Percentiles rank a stretch among this genome's conserved stretches.
Evolutionary conservation across 2,888 invertebrate species (phyloP).

Genomic region (Ctenicera cuprea): DNA sequence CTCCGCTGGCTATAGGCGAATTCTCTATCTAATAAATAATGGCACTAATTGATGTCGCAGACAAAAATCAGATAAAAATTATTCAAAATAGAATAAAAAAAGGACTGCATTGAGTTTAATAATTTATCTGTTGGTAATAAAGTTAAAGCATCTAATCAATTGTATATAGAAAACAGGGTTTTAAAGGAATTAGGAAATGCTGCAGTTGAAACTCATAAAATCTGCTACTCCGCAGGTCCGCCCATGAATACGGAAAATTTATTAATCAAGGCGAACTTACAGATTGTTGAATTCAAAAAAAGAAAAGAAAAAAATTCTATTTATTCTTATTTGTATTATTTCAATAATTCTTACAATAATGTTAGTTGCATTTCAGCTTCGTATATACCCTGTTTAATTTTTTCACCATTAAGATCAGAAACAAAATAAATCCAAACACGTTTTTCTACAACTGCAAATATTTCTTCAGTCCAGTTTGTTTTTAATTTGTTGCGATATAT

Average conservation of each 20-base stretch:
- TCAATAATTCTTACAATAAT: not conserved
- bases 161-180: conserved; percentile 3
- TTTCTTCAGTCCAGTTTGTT: conserved; percentile 19
- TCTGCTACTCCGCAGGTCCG: too few species aligned
- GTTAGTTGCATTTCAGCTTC: conserved; percentile 12
- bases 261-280: not conserved
- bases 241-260: conserved; percentile 10
- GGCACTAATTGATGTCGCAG: conserved; percentile 15
- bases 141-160: conserved; percentile 10
- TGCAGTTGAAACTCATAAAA: conserved; percentile 1
- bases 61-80: conserved; percentile 12
- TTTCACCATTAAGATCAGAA: conserved; percentile 13
- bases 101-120: conserved; percentile 7
- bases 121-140: conserved; percentile 1
- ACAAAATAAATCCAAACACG: conserved; percentile 10
- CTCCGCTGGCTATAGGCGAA: conserved; percentile 1
- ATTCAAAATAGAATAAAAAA: conserved; percentile 3
- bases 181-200: not conserved
- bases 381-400: conserved; percentile 12
- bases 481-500: conserved; percentile 9
- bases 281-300: not conserved
- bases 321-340: not conserved
- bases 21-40: conserved; percentile 10
- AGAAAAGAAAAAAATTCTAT: not conserved
- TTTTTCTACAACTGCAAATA: conserved; percentile 8